phyloP scores from a whole-genome alignment of 2,797 vertebrate species.

The Propithecus perrieri region DNA sequence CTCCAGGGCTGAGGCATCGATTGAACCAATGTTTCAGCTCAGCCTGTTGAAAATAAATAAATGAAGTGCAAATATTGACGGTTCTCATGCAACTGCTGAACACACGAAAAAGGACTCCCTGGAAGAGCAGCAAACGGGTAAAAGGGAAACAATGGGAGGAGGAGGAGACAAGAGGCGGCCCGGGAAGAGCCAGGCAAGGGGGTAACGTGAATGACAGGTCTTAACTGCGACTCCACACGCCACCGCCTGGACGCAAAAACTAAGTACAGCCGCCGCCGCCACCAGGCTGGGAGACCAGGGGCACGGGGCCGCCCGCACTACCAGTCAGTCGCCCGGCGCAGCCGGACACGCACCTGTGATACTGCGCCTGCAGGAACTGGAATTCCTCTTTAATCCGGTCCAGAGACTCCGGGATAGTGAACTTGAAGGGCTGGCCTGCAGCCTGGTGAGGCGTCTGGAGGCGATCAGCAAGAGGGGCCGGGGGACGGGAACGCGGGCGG shows the following conservation, averaged over 20 bases:
- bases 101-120: slow-evolving; percentile 67
- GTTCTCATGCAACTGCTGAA: slow-evolving; percentile 77
- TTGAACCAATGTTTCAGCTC: slow-evolving; percentile 79
- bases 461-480: neutral
- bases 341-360: slow-evolving; percentile 91
- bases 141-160: slow-evolving; percentile 78
- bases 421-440: slow-evolving; percentile 96
- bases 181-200: slow-evolving; percentile 53
- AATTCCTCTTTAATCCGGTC: slow-evolving; percentile 98
- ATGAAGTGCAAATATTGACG: slow-evolving; percentile 79
- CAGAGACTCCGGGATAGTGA: slow-evolving; percentile 96
- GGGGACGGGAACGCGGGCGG: neutral
- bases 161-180: slow-evolving; percentile 64
- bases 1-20: slow-evolving; percentile 68
- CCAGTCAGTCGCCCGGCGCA: neutral
- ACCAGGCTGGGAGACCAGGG: slow-evolving; percentile 24
- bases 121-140: slow-evolving; percentile 66
- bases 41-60: slow-evolving; percentile 74
- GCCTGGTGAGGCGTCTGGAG: slow-evolving; percentile 94
- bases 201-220: slow-evolving; percentile 74
- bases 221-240: slow-evolving; percentile 87
- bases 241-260: slow-evolving; percentile 88
- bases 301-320: neutral
- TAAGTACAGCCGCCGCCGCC: slow-evolving; percentile 83
- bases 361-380: slow-evolving; percentile 97